Evolutionary conservation across 2,888 invertebrate genomes (phyloP), one percentile per base, ranked within the genome.

Genomic region (Ferdinandea cuprea): DNA sequence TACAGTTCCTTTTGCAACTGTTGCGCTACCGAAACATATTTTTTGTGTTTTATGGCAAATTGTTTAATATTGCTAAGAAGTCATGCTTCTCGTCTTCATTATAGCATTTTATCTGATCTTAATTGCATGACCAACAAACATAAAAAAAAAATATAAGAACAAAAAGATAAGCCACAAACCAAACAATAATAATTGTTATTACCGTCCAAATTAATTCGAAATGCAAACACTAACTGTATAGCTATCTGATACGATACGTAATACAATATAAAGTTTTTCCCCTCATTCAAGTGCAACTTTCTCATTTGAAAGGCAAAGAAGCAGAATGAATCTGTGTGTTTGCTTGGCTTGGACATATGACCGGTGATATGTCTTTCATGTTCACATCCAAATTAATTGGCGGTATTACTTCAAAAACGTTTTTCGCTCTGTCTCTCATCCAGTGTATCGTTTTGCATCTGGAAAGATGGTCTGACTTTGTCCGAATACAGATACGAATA

Each of bases 371-470:
- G 56, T 56, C 48, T 56, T 71, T 25, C 30, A 48, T 15, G 28
- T 54, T 17, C 35, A 54, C 37, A 17, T 15, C 48, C 61, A 35
- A 48, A 56, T 56, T 77, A 77, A 77, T 48, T 59, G 54, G 32
- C 32, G 50, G 72, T n/a, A 42, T 58, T 65, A 50, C 32, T 40
- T 78, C 28, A 35, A 44, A n/a, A 68, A 58, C 40, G 48, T 46
- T 72, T 63, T 56, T 25, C 2, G 25, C 28, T 17, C 32, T 7
- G 19, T n/a, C 11, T 54, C 50, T 30, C 44, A 59, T 44, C 9
- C 25, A 8, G 8, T n/a, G n/a, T n/a, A 25, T 48, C 61, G 15
- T 56, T 54, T 46, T 25, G 42, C 42, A 50, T 65, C 65, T 40
- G 46, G n/a, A 28, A 21, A 40, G 66, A 40, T 40, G 30, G 15